These are phyloP conservation scores for Linnaemya vulpina DNA, from an alignment of 2,888 invertebrate genomes.

Conservation along the genomic window DNA sequence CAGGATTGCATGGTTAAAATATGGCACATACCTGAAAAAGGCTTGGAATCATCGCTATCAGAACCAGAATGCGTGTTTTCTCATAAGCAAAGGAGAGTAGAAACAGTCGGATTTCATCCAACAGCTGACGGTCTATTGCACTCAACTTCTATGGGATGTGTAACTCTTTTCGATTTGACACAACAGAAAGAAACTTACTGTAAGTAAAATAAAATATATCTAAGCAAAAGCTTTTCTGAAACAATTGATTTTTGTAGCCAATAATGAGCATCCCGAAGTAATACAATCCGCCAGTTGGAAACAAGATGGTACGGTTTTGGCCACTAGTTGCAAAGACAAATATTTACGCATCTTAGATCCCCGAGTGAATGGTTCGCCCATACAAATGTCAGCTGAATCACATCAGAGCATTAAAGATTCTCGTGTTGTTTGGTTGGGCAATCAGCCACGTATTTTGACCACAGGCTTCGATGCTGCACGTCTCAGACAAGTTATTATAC, in stretches of 20 bases:
- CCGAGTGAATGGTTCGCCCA: conserved; percentile 84
- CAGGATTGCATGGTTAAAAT: conserved; percentile 95
- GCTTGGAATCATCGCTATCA: conserved; percentile 89
- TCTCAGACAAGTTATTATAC: conserved; percentile 93
- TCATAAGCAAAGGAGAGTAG: conserved; percentile 92
- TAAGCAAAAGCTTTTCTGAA: background rate
- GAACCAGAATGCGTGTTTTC: conserved; percentile 92
- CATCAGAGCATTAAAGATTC: conserved; percentile 97
- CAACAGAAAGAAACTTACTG: conserved; percentile 92
- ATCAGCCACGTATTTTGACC: conserved; percentile 91
- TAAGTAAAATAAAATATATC: conserved; percentile 80
- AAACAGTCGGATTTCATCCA: conserved; percentile 96
- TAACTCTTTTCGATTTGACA: conserved; percentile 94
- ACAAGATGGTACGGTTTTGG: conserved; percentile 89
- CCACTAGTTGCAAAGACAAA: conserved; percentile 96
- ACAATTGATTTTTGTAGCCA: conserved; percentile 82
- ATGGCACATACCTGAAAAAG: conserved; percentile 94
- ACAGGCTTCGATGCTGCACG: conserved; percentile 95
- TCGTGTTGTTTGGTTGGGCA: conserved; percentile 94
- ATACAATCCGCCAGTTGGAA: conserved; percentile 96
- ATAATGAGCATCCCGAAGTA: conserved; percentile 91
- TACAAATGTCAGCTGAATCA: conserved; percentile 87
- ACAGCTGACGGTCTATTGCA: conserved; percentile 94
- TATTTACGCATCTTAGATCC: conserved; percentile 94
- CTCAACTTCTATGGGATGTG: conserved; percentile 91